A percentile compares a stretch with the other conserved stretches of the same genome.
These are phyloP conservation scores for Xerus inauris DNA, from an alignment of 2,113 vertebrate species.

Conservation along the genomic window DNA sequence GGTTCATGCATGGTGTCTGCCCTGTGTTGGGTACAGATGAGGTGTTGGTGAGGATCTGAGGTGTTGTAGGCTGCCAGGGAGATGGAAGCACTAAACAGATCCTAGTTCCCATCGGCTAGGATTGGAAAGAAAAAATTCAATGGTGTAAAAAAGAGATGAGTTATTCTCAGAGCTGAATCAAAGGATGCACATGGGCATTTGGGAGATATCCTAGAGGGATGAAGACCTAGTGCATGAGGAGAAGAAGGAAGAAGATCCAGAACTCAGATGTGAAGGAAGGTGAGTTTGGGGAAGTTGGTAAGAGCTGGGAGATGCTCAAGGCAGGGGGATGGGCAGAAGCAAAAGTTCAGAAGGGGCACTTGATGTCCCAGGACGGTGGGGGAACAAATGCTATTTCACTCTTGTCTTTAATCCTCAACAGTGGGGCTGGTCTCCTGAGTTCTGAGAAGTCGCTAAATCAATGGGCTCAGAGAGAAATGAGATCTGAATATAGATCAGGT, in stretches of 20 bases:
- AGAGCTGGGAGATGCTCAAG: neutral
- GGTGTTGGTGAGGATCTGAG: neutral
- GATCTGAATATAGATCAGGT: neutral
- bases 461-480: neutral
- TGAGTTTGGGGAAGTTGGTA: neutral
- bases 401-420: fast-evolving
- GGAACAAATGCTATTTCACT: fast-evolving
- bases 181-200: fast-evolving
- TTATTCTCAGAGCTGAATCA: neutral
- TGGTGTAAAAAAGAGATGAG: neutral
- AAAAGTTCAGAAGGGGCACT: neutral
- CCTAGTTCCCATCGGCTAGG: neutral
- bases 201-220: too few relatives aligned
- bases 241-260: neutral
- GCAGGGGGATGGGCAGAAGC: neutral
- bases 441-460: neutral
- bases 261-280: fast-evolving
- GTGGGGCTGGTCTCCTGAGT: neutral
- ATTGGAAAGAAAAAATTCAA: neutral
- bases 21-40: fast-evolving
- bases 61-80: neutral
- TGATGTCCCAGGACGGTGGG: neutral
- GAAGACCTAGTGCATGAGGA: too few relatives aligned
- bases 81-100: neutral
- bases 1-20: neutral